Conservation (phyloP, 2,797 vertebrate species). For the Columba guinea region DNA sequence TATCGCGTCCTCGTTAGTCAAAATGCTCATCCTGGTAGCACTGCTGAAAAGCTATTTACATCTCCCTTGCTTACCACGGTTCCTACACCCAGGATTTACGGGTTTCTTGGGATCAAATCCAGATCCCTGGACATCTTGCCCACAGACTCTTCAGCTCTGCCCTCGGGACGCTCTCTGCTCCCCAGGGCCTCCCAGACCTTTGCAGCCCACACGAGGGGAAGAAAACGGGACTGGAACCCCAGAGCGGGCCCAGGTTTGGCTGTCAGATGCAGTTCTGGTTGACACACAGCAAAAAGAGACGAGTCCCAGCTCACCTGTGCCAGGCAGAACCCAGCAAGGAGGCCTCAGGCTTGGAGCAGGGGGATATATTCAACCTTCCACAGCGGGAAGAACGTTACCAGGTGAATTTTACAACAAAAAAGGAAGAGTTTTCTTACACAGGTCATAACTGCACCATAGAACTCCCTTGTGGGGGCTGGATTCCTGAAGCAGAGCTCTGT, state of each 20-base stretch:
- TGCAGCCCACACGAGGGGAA: background rate
- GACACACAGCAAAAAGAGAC: background rate
- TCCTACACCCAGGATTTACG: background rate
- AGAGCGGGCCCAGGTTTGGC: background rate
- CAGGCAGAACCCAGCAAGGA: background rate
- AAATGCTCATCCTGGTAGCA: background rate
- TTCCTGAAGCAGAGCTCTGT: background rate
- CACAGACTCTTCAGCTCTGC: background rate
- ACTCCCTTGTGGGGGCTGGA: background rate
- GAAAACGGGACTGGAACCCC: background rate
- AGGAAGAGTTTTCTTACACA: background rate
- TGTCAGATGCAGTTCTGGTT: background rate
- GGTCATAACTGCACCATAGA: background rate
- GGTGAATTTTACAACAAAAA: background rate
- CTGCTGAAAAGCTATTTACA: background rate
- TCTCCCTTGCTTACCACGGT: background rate
- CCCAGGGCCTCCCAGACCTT: background rate
- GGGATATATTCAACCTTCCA: background rate
- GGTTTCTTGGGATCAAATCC: background rate
- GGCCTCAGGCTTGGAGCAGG: background rate
- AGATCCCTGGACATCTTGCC: background rate
- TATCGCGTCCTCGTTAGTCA: background rate
- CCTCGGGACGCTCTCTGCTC: background rate
- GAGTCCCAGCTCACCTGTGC: background rate
- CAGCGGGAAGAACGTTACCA: background rate